phyloP scores from a whole-genome alignment of 2,888 invertebrate species.

The Chirona hameri region DNA sequence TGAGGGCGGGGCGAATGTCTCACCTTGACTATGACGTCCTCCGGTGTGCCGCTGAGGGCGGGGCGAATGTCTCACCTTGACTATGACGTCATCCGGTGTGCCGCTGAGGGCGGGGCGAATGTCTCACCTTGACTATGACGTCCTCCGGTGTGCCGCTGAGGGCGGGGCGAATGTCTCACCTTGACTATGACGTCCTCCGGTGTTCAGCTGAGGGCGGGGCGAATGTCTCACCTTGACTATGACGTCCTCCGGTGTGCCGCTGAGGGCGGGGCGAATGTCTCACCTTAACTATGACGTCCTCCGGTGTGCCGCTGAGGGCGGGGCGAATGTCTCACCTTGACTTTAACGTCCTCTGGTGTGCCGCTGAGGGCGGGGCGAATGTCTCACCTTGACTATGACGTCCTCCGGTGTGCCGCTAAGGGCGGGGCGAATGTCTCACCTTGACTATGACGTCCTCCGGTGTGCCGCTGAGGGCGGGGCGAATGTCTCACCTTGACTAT shows the following conservation, averaged over 20 bases:
- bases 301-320: conserved; percentile 38
- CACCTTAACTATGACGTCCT: conserved; percentile 68
- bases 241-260: too few species aligned
- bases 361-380: neutral
- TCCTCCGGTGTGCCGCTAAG: conserved; percentile 50
- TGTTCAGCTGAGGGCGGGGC: conserved; percentile 36
- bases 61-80: conserved; percentile 54
- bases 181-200: conserved; percentile 63
- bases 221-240: too few species aligned
- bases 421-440: too few species aligned
- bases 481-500: conserved; percentile 58
- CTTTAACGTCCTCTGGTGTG: too few species aligned
- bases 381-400: conserved; percentile 62
- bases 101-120: too few species aligned
- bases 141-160: too few species aligned
- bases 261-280: conserved; percentile 8
- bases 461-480: neutral
- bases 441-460: too few species aligned
- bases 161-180: conserved; percentile 47
- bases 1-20: too few species aligned
- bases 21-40: too few species aligned
- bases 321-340: too few species aligned
- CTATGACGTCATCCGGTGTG: conserved; percentile 58
- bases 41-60: neutral
- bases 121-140: too few species aligned